phyloP scores from a whole-genome alignment of 53 echinoderm and acorn worm species.

The Stichopus horrens region DNA sequence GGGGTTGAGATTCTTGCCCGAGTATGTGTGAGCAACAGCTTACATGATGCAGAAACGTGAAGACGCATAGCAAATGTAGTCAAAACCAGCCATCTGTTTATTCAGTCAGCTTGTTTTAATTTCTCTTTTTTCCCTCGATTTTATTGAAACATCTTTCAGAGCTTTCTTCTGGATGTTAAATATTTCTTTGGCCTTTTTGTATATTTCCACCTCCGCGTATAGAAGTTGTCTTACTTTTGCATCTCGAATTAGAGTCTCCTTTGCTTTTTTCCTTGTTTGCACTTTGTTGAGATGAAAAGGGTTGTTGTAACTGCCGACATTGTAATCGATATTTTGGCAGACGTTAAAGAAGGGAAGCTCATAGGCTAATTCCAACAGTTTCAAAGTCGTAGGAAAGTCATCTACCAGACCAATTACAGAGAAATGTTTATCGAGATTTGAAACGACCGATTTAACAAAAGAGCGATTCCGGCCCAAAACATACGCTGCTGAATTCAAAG shows the following conservation, averaged over 20 bases:
- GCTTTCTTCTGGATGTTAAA: constrained; percentile 11
- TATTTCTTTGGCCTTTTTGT: constrained; percentile 32
- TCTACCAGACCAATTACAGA: constrained; percentile 33
- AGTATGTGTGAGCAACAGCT: no score
- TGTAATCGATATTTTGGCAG: constrained; percentile 28
- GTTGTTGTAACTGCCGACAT: neutral
- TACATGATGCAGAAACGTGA: no score
- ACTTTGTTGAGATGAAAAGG: neutral
- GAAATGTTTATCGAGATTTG: constrained; percentile 37
- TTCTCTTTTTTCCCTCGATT: neutral
- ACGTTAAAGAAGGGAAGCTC: constrained; percentile 15
- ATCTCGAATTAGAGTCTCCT: neutral
- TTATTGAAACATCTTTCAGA: neutral
- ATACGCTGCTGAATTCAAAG: neutral
- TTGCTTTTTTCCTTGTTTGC: neutral
- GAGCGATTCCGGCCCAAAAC: neutral
- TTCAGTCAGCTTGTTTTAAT: no score
- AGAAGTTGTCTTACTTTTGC: neutral
- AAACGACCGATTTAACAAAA: constrained; percentile 18
- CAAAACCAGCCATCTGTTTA: no score
- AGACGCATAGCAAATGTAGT: no score
- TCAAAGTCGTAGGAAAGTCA: constrained; percentile 22
- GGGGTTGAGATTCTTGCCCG: no score
- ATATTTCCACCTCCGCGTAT: constrained; percentile 8
- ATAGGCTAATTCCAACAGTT: constrained; percentile 11